Conservation (phyloP, 2,888 invertebrate genomes). For the Cheilosia variabilis region DNA sequence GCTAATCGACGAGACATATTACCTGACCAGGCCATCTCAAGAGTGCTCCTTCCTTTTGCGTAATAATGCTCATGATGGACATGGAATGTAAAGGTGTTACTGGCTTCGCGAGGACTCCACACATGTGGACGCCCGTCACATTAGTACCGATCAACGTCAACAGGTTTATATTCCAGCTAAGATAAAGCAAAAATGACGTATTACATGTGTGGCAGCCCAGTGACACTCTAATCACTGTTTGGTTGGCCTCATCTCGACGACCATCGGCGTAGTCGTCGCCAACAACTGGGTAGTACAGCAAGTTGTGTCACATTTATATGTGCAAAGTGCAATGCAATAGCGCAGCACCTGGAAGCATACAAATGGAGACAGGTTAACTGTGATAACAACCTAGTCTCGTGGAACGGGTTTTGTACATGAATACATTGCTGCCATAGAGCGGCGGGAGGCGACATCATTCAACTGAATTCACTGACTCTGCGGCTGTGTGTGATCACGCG, state of each 20-base stretch:
- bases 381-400: constrained; percentile 44
- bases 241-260: constrained; percentile 34
- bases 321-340: constrained; percentile 11
- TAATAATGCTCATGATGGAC: constrained; percentile 26
- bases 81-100: constrained; percentile 3
- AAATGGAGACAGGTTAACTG: constrained; percentile 59
- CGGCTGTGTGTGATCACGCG: constrained; percentile 13
- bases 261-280: background rate
- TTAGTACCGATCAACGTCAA: constrained; percentile 26
- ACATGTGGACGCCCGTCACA: constrained; percentile 7
- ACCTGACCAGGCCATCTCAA: constrained; percentile 1
- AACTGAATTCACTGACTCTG: constrained; percentile 3
- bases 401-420: constrained; percentile 46
- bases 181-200: background rate
- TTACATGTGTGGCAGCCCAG: constrained; percentile 7
- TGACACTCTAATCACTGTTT: constrained; percentile 43
- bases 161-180: constrained; percentile 21
- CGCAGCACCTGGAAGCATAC: constrained; percentile 46
- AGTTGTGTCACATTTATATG: constrained; percentile 51
- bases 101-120: constrained; percentile 31
- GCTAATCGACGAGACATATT: constrained; percentile 12
- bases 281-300: background rate
- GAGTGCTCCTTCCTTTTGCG: constrained; percentile 42
- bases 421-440: constrained; percentile 24
- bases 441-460: constrained; percentile 45